These are phyloP conservation scores for Choristoneura rosaceana DNA, from an alignment of 2,888 invertebrate species.

Conservation along the genomic window DNA sequence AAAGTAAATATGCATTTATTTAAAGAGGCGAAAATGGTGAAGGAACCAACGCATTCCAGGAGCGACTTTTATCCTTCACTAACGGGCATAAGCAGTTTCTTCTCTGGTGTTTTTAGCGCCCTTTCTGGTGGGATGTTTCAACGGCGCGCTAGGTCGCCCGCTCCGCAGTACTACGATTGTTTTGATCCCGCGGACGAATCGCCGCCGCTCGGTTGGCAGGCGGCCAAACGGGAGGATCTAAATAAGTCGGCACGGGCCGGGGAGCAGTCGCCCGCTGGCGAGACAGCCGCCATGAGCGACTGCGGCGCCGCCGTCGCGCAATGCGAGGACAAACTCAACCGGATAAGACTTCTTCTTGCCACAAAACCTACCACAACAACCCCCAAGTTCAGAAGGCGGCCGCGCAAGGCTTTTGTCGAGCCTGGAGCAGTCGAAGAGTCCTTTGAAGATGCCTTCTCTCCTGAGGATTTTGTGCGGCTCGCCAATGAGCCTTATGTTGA, in stretches of 20 bases:
- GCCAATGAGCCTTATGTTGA: conserved; percentile 59
- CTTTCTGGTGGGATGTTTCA: conserved; percentile 68
- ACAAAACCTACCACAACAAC: conserved; percentile 53
- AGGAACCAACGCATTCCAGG: conserved; percentile 45
- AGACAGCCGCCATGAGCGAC: conserved; percentile 57
- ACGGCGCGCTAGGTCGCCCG: conserved; percentile 59
- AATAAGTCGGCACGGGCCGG: conserved; percentile 33
- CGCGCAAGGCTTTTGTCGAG: conserved; percentile 66
- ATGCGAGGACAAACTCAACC: conserved; percentile 71
- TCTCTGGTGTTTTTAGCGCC: conserved; percentile 70
- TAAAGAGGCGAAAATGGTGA: conserved; percentile 41
- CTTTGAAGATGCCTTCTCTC: conserved; percentile 72
- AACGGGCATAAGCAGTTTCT: conserved; percentile 66
- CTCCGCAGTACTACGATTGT: conserved; percentile 60
- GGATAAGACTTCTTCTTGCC: conserved; percentile 61
- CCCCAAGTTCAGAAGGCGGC: conserved; percentile 53
- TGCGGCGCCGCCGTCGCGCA: conserved; percentile 61
- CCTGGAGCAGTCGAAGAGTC: conserved; percentile 63
- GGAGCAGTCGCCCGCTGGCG: conserved; percentile 20
- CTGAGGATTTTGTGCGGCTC: conserved; percentile 66
- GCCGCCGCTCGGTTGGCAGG: conserved; percentile 47
- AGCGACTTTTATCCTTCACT: conserved; percentile 54
- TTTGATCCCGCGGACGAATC: conserved; percentile 54
- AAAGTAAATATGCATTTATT: conserved; percentile 39
- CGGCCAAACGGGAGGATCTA: conserved; percentile 35